Conservation (phyloP, 2,888 invertebrate genomes). For the Mycalesis mineus region DNA sequence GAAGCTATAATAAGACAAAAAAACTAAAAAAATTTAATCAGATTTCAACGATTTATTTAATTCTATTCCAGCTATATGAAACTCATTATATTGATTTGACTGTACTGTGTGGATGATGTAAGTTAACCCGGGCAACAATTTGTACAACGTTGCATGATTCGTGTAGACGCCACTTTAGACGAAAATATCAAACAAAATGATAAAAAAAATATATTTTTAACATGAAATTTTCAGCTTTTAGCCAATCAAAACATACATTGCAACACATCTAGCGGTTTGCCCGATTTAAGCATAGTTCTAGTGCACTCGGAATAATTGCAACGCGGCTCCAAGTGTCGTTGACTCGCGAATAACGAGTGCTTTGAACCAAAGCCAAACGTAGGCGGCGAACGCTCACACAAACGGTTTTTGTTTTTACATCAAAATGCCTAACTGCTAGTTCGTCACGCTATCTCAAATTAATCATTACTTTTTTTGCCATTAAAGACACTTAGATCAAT, state of each 20-base stretch:
- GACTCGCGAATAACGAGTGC: slow-evolving; percentile 41
- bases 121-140: no score
- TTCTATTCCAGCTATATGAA: no score
- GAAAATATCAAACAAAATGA: no score
- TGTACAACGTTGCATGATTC: no score
- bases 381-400: slow-evolving; percentile 14
- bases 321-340: slow-evolving; percentile 38
- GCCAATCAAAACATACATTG: neutral
- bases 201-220: no score
- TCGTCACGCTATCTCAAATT: slow-evolving; percentile 17
- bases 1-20: no score
- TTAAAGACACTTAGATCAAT: no score
- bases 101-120: no score
- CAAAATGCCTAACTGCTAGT: slow-evolving; percentile 13
- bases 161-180: no score
- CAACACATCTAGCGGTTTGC: neutral
- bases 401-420: slow-evolving; percentile 15
- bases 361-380: slow-evolving; percentile 46
- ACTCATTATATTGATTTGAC: no score
- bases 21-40: no score
- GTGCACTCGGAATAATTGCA: slow-evolving; percentile 26
- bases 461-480: neutral
- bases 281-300: slow-evolving; percentile 21
- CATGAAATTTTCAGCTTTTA: neutral
- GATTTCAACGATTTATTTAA: no score